Evolutionary conservation across 2,888 invertebrate species (phyloP), one percentile per base, ranked within the genome.

Genomic region (Agrochola macilenta): DNA sequence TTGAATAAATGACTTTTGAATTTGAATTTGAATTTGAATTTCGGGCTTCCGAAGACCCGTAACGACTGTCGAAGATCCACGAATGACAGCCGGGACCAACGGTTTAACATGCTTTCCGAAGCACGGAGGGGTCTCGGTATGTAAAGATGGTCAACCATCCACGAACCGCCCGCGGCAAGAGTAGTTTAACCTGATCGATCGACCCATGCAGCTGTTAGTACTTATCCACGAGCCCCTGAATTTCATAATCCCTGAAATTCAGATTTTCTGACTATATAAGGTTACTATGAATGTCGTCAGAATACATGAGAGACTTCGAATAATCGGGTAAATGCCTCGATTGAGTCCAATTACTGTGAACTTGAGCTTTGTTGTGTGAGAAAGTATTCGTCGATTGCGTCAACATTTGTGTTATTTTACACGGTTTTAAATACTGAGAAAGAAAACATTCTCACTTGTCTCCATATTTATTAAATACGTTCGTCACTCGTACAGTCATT

Each of bases 311-410:
- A 74, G 26, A 60, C 61, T 72, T 68, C 54, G 14, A 69, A 46
- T 43, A 75, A 63, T 86, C 71, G 9, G 35, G 61, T 69, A 65
- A 81, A 71, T 78, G 39, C 46, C 35, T 70, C 68, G 17, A 30
- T 77, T 68, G 57, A 68, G 49, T 82, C 43, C 30, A 63, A 52
- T 86, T 74, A 82, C 57, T 61, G 54, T 76, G 60, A 82, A 85
- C 60, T 63, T 81, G 43, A 57, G 54, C 66, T 60, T 75, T 82
- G 68, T 74, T 72, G 23, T 73, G 54, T 80, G 65, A 61, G 65
- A 80, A 84, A 80, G 57, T 60, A 72, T 69, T 80, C 57, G 8
- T 69, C 58, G 39, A 60, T 65, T 35, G 46, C 17, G n/a, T 60
- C 39, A 66, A 70, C 57, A 23, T n/a, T 11, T 43, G 39, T 49